Conservation (phyloP, 1,140 invertebrate species). For the Diprion similis region DNA sequence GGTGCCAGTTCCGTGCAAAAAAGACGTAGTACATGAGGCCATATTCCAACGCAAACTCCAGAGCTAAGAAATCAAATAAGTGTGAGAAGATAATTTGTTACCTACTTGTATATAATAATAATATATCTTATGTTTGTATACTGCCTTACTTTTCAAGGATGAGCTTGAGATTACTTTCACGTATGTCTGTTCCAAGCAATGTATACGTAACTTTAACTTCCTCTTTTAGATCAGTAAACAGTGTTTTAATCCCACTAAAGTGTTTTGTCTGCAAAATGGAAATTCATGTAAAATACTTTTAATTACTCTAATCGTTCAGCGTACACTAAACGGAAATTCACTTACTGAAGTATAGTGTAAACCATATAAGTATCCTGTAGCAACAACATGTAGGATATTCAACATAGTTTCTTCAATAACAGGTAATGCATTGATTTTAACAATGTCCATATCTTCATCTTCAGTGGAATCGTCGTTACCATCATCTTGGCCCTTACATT, state of each 20-base stretch:
- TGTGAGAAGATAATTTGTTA: not conserved
- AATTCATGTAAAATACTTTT: not conserved
- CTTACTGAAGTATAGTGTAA: constrained; percentile 52
- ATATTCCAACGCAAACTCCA: constrained; percentile 22
- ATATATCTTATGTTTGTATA: not conserved
- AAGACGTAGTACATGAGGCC: constrained; percentile 29
- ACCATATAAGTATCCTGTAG: constrained; percentile 40
- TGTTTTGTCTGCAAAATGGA: constrained; percentile 28
- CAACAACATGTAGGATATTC: constrained; percentile 40
- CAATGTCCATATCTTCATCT: constrained; percentile 27
- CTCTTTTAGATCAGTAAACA: constrained; percentile 23
- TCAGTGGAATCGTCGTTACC: constrained; percentile 27
- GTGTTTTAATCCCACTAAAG: constrained; percentile 32
- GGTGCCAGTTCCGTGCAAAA: constrained; percentile 25
- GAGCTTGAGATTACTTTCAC: not conserved
- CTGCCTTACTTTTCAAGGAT: constrained; percentile 12
- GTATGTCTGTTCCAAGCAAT: constrained; percentile 26
- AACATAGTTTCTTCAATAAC: constrained; percentile 35
- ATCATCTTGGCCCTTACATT: constrained; percentile 36
- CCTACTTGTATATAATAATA: not conserved
- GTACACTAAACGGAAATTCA: constrained; percentile 5
- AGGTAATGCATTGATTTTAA: constrained; percentile 29
- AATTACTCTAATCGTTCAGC: not conserved
- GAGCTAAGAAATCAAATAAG: not conserved
- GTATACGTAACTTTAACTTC: constrained; percentile 28